Conservation (phyloP, 2,797 vertebrate genomes). For the Pristis pectinata region DNA sequence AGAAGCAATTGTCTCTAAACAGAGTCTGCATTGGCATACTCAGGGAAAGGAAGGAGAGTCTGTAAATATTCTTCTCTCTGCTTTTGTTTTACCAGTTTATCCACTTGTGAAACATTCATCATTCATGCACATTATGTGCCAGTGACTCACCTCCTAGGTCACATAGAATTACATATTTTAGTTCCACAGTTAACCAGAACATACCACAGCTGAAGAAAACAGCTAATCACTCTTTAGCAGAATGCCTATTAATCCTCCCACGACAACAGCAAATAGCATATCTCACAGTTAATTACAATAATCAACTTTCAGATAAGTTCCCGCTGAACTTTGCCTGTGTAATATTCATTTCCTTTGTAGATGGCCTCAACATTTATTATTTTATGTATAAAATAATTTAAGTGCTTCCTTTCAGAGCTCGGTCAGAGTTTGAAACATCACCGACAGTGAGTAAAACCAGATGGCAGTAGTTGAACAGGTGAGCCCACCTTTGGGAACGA, state of each 20-base stretch:
- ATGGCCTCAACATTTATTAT: not conserved
- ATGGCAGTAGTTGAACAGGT: not conserved
- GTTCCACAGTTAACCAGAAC: slow-evolving; percentile 26
- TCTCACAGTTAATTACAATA: slow-evolving; percentile 32
- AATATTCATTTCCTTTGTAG: slow-evolving; percentile 22
- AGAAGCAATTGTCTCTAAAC: not conserved
- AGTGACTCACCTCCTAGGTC: slow-evolving; percentile 19
- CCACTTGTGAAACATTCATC: not conserved
- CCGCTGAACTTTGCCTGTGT: slow-evolving; percentile 18
- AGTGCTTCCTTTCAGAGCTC: not conserved
- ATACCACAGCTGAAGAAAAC: slow-evolving; percentile 13
- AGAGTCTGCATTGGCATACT: not conserved
- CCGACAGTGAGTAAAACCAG: not conserved
- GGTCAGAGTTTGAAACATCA: not conserved
- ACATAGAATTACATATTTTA: slow-evolving; percentile 14
- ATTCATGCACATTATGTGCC: not conserved
- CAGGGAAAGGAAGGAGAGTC: not conserved
- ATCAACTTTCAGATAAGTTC: slow-evolving; percentile 28
- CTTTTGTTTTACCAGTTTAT: not conserved
- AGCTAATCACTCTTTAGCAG: slow-evolving; percentile 25
- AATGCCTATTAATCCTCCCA: slow-evolving; percentile 33
- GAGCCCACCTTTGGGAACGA: not conserved
- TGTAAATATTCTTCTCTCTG: not conserved
- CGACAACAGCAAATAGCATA: slow-evolving; percentile 10
- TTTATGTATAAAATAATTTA: not conserved